These are phyloP conservation scores for Sinohyriopsis cumingii DNA, from an alignment of 2,888 invertebrate genomes.

Conservation along the genomic window DNA sequence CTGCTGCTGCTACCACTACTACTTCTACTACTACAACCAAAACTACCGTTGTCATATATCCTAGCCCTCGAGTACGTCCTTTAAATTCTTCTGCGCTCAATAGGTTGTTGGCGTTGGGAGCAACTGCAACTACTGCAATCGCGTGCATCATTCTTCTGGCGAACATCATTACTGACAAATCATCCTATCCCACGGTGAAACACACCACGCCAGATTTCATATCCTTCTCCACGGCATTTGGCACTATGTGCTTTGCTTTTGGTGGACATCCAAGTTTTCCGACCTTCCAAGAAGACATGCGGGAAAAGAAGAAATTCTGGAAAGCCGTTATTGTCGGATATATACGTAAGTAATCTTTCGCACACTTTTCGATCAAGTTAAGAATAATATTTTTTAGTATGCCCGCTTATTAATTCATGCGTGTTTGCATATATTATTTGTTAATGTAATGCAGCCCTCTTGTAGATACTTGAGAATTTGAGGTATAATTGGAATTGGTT, in stretches of 20 bases:
- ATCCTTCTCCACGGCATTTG: slow-evolving; percentile 81
- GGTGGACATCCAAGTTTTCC: slow-evolving; percentile 85
- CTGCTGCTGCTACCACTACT: too few species aligned
- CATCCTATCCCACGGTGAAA: slow-evolving; percentile 56
- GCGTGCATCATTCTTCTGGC: slow-evolving; percentile 79
- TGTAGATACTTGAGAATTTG: too few species aligned
- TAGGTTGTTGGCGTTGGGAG: slow-evolving; percentile 79
- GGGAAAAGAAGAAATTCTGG: slow-evolving; percentile 82
- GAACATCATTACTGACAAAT: slow-evolving; percentile 77
- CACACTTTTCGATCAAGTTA: too few species aligned
- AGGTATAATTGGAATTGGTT: too few species aligned
- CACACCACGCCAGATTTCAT: slow-evolving; percentile 72
- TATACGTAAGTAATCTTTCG: slow-evolving; percentile 73
- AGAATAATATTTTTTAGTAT: too few species aligned
- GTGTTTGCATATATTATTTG: too few species aligned
- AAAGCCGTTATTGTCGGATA: slow-evolving; percentile 83
- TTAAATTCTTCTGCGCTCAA: slow-evolving; percentile 72
- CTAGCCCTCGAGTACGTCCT: too few species aligned
- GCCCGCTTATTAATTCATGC: too few species aligned
- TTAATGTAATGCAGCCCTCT: too few species aligned
- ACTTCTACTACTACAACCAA: too few species aligned
- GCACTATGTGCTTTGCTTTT: slow-evolving; percentile 82
- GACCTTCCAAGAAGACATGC: slow-evolving; percentile 94
- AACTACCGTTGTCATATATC: too few species aligned
- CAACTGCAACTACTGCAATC: slow-evolving; percentile 77